Conservation (phyloP, 53 echinoderm and acorn worm genomes). For the Stichopus horrens region DNA sequence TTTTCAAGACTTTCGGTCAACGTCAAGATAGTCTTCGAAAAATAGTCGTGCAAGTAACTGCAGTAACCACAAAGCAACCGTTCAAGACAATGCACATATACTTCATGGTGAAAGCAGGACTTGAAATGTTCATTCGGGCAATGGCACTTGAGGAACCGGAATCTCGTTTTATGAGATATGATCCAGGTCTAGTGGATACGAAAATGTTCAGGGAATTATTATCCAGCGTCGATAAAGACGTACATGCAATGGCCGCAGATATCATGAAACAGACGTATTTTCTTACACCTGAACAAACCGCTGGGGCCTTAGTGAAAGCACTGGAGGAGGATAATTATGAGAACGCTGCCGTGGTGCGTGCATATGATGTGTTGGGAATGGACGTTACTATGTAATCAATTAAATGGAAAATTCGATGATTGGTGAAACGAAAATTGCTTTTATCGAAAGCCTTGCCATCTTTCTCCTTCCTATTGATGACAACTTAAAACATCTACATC, state of each 20-base stretch:
- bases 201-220: constrained; percentile 47
- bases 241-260: constrained; percentile 17
- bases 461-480: too few relatives aligned
- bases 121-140: constrained; percentile 63
- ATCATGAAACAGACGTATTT: not conserved
- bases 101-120: constrained; percentile 66
- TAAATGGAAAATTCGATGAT: too few relatives aligned
- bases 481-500: too few relatives aligned
- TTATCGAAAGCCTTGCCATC: too few relatives aligned
- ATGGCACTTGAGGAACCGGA: constrained; percentile 66
- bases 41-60: constrained; percentile 52
- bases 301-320: constrained; percentile 54
- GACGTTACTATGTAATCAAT: too few relatives aligned
- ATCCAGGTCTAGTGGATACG: constrained; percentile 62
- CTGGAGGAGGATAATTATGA: constrained; percentile 63
- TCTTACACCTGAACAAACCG: constrained; percentile 60
- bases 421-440: too few relatives aligned
- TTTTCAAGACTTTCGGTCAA: constrained; percentile 54
- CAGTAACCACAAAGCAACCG: constrained; percentile 46
- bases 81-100: constrained; percentile 53
- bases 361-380: constrained; percentile 48
- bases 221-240: constrained; percentile 39
- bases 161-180: constrained; percentile 60
- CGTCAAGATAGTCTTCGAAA: constrained; percentile 44
- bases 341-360: constrained; percentile 60